Evolutionary conservation across 1,140 invertebrate species (phyloP).

Genomic region (Dendrolimus punctatus): DNA sequence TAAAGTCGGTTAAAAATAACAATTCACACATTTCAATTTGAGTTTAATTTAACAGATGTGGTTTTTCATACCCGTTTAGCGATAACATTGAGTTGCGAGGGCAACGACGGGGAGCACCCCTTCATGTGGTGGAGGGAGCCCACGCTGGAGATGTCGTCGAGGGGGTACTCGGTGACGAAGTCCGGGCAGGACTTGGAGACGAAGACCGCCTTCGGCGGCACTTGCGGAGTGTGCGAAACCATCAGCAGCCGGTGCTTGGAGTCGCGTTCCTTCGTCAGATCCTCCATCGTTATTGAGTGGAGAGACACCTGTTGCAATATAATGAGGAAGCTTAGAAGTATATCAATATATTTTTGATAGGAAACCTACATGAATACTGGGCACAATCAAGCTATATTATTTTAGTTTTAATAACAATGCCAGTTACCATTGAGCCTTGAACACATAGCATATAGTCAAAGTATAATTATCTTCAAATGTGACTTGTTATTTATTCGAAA

Average conservation of each 20-base stretch:
- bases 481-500: too few species aligned
- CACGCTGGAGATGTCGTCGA: constrained; percentile 10
- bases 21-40: too few species aligned
- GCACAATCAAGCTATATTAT: too few species aligned
- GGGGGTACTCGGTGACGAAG: constrained; percentile 54
- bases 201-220: constrained; percentile 68
- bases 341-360: too few species aligned
- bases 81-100: constrained; percentile 24
- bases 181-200: constrained; percentile 91
- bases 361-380: too few species aligned
- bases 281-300: constrained; percentile 89
- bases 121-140: constrained; percentile 20
- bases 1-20: not conserved
- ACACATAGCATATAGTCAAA: too few species aligned
- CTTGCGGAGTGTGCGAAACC: constrained; percentile 74
- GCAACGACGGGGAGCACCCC: constrained; percentile 26
- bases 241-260: constrained; percentile 88
- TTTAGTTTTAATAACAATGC: too few species aligned
- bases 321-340: too few species aligned
- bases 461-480: too few species aligned
- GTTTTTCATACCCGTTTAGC: constrained; percentile 22
- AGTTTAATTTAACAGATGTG: too few species aligned
- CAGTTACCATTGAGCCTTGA: too few species aligned
- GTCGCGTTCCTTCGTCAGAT: constrained; percentile 82
- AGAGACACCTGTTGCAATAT: constrained; percentile 81